Evolutionary conservation across 2,797 vertebrate genomes (phyloP), one percentile per base, ranked within the genome.

Genomic region (Sandelia bainsii): DNA sequence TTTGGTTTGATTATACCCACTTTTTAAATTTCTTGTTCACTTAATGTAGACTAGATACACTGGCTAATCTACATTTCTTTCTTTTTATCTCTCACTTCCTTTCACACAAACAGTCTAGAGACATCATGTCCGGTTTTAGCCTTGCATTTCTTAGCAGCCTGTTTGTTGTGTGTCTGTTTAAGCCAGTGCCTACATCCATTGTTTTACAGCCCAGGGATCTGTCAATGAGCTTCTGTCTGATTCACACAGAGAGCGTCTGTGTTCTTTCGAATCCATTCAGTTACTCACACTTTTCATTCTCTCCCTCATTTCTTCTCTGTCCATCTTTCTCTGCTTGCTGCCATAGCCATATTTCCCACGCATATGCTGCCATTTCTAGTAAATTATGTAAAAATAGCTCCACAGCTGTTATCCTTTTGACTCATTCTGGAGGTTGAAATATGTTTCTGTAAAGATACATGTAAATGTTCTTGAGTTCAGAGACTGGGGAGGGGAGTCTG

Each of bases 181-280:
- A 81, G 80, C 69, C 75, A 50, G 60, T 83, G 87, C 85, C 83
- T 89, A 90, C 85, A 77, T 87, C 81, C 81, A 91, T 90, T 92
- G 90, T 93, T 86, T 83, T 77, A 67, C 58, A 87, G 85, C 60
- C 72, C 73, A 74, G 81, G 75, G 83, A 89, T 88, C 91, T 84
- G 76, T 93, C 91, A 92, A 91, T 91, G 91, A 93, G 84, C 85
- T 86, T 92, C 90, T 93, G 91, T 93, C 79, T 89, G 76, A 84
- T 84, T 93, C 88, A 92, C 87, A 92, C 86, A 92, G 85, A 87
- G 88, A 79, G 60, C 45, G 58, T 81, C 85, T 92, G 90, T 92
- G 83, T 81, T 1, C 75, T 70, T 65, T 79, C 27, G 72, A 49
- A 53, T 83, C 73, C 86, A 90, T 91, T 90, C 86, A 91, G 80